Base-by-base conservation (phyloP, 2,113 vertebrate species). In the Mesocricetus auratus region DNA sequence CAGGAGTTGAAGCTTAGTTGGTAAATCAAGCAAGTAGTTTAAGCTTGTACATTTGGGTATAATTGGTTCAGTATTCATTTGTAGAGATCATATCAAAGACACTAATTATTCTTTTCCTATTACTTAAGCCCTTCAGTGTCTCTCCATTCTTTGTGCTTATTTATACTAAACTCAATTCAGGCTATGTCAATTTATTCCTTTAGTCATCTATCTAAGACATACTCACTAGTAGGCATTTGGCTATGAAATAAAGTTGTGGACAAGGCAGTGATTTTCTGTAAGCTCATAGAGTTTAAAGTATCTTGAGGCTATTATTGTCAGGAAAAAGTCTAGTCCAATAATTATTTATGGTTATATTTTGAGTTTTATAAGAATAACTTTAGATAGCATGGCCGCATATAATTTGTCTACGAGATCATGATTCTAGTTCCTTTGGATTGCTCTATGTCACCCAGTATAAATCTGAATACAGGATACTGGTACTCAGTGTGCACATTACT, bases 331-430 rank as follows among this genome's bases (percentile, higher is more conserved):
- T 60, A 26, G 21, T 74, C 2, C 82, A 68, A 64, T 47, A 81
- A 71, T 78, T 92, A 75, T 21, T 94, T 93, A 58, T 3, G 62
- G 22, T 89, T 92, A 31, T 71, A 42, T 82, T 92, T 92, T 45
- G 42, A 77, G 58, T 81, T 90, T 93, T 82, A 68, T 33, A 83
- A 68, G 60, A 88, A 74, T 93, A 79, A 88, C 19, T 93, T 81
- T 78, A 64, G 10, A 8, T 62, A 39, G 10, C n/a, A 4, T 58
- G n/a, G 8, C 26, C 71, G 2, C n/a, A 39, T 86, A 83, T 17
- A 26, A 60, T 47, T 90, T 93, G 29, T 77, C n/a, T 77, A 64
- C 50, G 89, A 33, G 50, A 56, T 71, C 64, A 17, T 60, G 22
- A 93, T 33, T 95, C 39, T 71, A 26, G 1, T 79, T 90, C 33